Base-by-base conservation (phyloP, 2,797 vertebrate genomes). In the Hirundo rustica region DNA sequence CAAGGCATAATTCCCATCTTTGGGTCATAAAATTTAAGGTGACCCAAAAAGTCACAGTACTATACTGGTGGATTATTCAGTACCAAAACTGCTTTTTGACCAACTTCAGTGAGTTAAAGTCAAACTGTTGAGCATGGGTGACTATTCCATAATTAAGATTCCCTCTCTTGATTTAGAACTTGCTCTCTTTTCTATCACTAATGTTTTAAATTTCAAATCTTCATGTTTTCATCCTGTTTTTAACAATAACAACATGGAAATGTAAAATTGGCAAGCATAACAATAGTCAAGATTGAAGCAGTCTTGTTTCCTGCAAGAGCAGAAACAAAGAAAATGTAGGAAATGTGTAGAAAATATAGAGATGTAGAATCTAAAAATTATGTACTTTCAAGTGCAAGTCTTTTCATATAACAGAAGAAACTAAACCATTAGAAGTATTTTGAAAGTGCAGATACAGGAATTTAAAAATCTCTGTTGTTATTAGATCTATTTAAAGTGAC, bases 341-440 rank as follows among this genome's bases (percentile, higher is more conserved):
- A 87, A 54, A 48, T 22, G 13, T 20, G 9, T n/a, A 38, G 25
- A 62, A 76, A 68, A 64, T 44, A 7, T 21, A 21, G 13, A 58
- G 67, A 55, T 16, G 17, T 26, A 79, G 44, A 84, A 82, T 48
- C 26, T 2, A 70, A 67, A 75, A 80, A 2, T 21, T 38, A n/a
- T 20, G 5, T 9, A 44, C 16, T 77, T 92, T 23, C 34, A 60
- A 84, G 13, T 25, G 45, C 30, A 62, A 84, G 5, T 32, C 53
- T 83, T 94, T 95, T 84, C 75, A 79, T 17, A 87, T 20, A 44
- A 75, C 10, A 70, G 27, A 89, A 93, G 11, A 92, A 94, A 67
- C 2, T 40, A 74, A 57, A 36, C 5, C 6, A 86, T 66, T 71
- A 48, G 51, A 93, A 29, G 22, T 9, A 78, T 50, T 64, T 50